These are phyloP conservation scores for Tetheella fluctuosa DNA, from an alignment of 2,888 invertebrate genomes.

Conservation along the genomic window DNA sequence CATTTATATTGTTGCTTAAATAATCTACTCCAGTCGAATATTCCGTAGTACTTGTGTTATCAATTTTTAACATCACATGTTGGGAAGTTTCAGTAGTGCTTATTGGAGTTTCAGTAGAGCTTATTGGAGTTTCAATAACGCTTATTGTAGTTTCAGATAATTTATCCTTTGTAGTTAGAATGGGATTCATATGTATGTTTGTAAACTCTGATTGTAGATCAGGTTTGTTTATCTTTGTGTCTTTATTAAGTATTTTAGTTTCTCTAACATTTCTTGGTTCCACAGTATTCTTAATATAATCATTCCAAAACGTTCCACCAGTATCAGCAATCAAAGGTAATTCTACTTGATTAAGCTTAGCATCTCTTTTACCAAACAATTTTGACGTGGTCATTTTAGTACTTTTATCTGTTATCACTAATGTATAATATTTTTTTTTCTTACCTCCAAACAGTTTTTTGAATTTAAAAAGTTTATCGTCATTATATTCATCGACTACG, in stretches of 20 bases:
- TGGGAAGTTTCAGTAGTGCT: background rate
- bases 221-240: background rate
- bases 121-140: background rate
- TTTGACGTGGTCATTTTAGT: conserved; percentile 25
- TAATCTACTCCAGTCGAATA: conserved; percentile 22
- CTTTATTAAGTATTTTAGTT: background rate
- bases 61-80: background rate
- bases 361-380: conserved; percentile 31
- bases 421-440: conserved; percentile 23
- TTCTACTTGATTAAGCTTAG: conserved; percentile 35
- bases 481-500: conserved; percentile 8
- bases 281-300: conserved; percentile 41
- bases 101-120: background rate
- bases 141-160: background rate
- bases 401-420: background rate
- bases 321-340: conserved; percentile 47
- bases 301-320: conserved; percentile 51
- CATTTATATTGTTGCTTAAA: conserved; percentile 39
- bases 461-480: conserved; percentile 32
- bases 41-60: conserved; percentile 12
- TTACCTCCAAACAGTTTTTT: conserved; percentile 40
- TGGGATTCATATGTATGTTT: background rate
- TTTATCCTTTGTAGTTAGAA: background rate
- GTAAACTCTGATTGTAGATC: background rate
- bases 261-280: conserved; percentile 11